Percentiles rank a stretch among this genome's conserved stretches.
phyloP scores from a whole-genome alignment of 2,888 invertebrate genomes.

The Diachrysia chrysitis region DNA sequence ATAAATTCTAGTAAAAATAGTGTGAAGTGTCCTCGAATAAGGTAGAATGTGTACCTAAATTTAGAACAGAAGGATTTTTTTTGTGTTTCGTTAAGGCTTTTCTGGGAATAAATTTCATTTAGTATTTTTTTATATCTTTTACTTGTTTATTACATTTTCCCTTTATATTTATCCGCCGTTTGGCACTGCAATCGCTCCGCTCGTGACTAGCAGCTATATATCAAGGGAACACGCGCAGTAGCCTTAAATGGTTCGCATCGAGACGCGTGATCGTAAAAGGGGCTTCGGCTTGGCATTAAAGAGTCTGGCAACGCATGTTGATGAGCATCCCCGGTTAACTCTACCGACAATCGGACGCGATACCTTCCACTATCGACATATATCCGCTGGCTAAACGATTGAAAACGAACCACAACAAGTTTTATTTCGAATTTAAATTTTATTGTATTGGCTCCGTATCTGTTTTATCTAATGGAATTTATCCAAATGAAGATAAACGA shows the following conservation, averaged over 20 bases:
- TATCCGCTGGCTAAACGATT: constrained; percentile 53
- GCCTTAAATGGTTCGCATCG: constrained; percentile 70
- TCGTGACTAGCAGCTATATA: constrained; percentile 62
- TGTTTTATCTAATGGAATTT: constrained; percentile 41
- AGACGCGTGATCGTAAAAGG: constrained; percentile 70
- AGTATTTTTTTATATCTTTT: constrained; percentile 15
- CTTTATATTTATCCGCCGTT: constrained; percentile 20
- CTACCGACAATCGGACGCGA: constrained; percentile 58
- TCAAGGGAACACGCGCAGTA: constrained; percentile 68
- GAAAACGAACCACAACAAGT: constrained; percentile 43
- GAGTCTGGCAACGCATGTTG: constrained; percentile 64
- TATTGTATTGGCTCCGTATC: constrained; percentile 39
- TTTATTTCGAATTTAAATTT: constrained; percentile 50
- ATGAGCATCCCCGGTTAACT: constrained; percentile 60
- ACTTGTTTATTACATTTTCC: constrained; percentile 44
- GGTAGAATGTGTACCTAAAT: neutral
- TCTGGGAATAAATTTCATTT: neutral
- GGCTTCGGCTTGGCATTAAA: constrained; percentile 66
- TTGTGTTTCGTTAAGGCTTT: neutral
- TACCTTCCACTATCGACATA: constrained; percentile 58
- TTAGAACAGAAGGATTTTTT: neutral
- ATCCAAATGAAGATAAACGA: constrained; percentile 48
- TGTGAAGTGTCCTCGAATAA: neutral
- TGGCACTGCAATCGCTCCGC: constrained; percentile 64
- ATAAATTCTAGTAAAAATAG: neutral